Base-by-base conservation (phyloP, 1,140 invertebrate genomes). In the Lordiphosa mommai region DNA sequence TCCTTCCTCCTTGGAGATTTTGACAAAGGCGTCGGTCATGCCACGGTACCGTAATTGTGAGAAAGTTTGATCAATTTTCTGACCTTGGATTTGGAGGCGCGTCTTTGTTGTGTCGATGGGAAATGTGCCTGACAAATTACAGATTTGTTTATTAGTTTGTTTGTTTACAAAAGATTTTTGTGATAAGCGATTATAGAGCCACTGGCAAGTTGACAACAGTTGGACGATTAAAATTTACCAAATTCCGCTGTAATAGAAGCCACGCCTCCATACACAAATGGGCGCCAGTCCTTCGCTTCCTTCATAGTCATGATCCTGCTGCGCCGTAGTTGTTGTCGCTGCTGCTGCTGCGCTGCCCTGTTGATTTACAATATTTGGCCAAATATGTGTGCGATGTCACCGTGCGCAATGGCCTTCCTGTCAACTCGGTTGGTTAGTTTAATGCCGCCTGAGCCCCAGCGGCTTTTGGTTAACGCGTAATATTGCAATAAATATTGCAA, bases 41-140 rank as follows among this genome's bases (percentile, higher is more conserved):
- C 97, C 97, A 66, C 93, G 92, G 88, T 99, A 99, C 66, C 94
- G 95, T 9, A 96, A 89, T 85, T 93, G 91, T 32, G 93, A 92
- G 91, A 94, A 92, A 53, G 92, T 92, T 60, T 92, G 91, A 90
- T 97, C 96, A 70, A 93, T 91, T 87, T 92, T 94, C 90, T 98
- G 96, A 8, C 96, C 96, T 90, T 99, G 97, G 74, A 99, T 93
- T 92, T 99, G 97, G 32, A 99, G 92, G 71, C 97, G 92, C 27
- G 97, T 99, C 90, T 99, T 99, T 29, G 97, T 97, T 10, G 97
- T 96, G 89, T 99, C 97, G 68, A 99, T 94, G 10, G 97, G 97
- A 91, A 98, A 99, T n/a, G 98, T 99, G 58, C 96, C 97, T 98
- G 86, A 10, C 40, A 90, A 89, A 65, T 47, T 50, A 36, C 66